Percentiles rank a stretch among this genome's conserved stretches.
Evolutionary conservation across 2,888 invertebrate genomes (phyloP).

Genomic region (Zonitis immaculata): DNA sequence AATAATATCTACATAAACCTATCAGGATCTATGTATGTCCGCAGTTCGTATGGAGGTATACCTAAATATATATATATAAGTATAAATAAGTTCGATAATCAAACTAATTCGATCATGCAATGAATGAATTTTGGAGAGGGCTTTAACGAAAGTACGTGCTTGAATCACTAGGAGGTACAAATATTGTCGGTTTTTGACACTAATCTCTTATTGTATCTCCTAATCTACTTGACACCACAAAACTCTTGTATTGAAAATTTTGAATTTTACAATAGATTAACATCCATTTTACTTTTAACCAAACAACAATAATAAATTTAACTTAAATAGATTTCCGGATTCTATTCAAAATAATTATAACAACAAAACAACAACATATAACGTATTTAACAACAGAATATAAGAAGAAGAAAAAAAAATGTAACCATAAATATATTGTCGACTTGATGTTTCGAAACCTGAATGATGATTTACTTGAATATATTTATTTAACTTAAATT

Average conservation of each 20-base stretch:
- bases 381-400: neutral
- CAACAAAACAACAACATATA: neutral
- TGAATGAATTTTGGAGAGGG: conserved; percentile 16
- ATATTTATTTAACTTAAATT: neutral
- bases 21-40: no score
- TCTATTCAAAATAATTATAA: conserved; percentile 1
- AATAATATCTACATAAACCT: no score
- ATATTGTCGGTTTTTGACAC: conserved; percentile 22
- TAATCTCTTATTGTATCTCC: conserved; percentile 22
- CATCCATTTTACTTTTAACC: conserved; percentile 4
- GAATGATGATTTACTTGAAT: neutral
- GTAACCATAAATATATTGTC: no score
- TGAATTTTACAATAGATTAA: conserved; percentile 18
- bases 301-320: conserved; percentile 10
- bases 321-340: conserved; percentile 16
- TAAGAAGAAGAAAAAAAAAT: no score
- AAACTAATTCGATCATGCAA: conserved; percentile 17
- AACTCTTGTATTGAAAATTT: conserved; percentile 21
- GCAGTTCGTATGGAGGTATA: no score
- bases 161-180: conserved; percentile 24
- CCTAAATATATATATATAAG: no score
- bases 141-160: conserved; percentile 18
- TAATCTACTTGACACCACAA: conserved; percentile 26
- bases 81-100: neutral
- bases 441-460: no score